Evolutionary conservation across 53 echinoderm and acorn worm genomes (phyloP).

Genomic region (Actinopyga echinites): DNA sequence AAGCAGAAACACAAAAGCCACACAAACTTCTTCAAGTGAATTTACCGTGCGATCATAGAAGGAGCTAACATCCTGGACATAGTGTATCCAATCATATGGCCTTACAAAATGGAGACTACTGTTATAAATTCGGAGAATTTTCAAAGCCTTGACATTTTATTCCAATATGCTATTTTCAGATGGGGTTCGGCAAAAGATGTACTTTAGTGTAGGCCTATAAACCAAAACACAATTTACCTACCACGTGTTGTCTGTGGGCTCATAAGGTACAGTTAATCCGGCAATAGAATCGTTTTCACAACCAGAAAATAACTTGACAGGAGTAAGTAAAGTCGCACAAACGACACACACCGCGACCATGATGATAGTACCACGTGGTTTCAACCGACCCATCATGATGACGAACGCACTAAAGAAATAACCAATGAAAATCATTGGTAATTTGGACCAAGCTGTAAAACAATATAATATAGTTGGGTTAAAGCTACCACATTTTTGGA

Average conservation of each 20-base stretch:
- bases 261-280: constrained; percentile 12
- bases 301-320: neutral
- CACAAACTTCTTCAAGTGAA: too few relatives aligned
- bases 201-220: too few relatives aligned
- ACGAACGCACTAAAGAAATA: constrained; percentile 25
- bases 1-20: too few relatives aligned
- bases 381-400: constrained; percentile 20
- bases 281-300: constrained; percentile 21
- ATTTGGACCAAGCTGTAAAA: constrained; percentile 10
- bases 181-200: too few relatives aligned
- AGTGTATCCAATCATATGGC: too few relatives aligned
- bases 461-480: neutral
- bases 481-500: too few relatives aligned
- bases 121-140: too few relatives aligned
- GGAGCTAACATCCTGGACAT: too few relatives aligned
- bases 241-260: constrained; percentile 7
- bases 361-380: constrained; percentile 26
- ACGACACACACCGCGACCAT: constrained; percentile 7
- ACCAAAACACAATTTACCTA: neutral
- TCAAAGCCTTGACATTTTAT: too few relatives aligned
- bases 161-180: too few relatives aligned
- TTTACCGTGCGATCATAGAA: too few relatives aligned
- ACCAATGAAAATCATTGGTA: constrained; percentile 24
- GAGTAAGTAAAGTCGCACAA: neutral
- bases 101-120: too few relatives aligned